Conservation (phyloP, 2,888 invertebrate species). For the Volucella inanis region DNA sequence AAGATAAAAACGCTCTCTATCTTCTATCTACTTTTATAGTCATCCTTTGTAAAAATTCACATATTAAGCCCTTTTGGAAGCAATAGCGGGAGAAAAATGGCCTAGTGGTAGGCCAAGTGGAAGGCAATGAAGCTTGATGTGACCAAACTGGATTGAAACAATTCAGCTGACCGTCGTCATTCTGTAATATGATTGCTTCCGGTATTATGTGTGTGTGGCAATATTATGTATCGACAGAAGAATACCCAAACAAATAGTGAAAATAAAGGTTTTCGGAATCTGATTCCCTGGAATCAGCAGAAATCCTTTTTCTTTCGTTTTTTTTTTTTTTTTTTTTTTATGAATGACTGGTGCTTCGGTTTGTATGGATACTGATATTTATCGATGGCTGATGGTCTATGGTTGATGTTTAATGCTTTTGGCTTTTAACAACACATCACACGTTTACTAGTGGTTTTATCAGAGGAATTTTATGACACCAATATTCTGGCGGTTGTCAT, state of each 20-base stretch:
- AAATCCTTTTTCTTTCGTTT: slow-evolving; percentile 34
- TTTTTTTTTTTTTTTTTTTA: neutral
- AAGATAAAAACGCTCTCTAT: slow-evolving; percentile 42
- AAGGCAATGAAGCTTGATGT: slow-evolving; percentile 39
- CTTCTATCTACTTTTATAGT: slow-evolving; percentile 48
- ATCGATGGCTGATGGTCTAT: neutral
- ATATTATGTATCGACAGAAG: slow-evolving; percentile 22
- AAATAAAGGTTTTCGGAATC: neutral
- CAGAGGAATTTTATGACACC: slow-evolving; percentile 32
- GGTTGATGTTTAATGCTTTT: slow-evolving; percentile 5
- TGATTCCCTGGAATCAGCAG: slow-evolving; percentile 57
- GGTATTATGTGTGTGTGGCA: slow-evolving; percentile 38
- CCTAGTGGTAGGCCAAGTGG: slow-evolving; percentile 21
- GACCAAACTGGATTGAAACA: slow-evolving; percentile 36
- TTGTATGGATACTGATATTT: no score
- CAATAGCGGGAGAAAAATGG: slow-evolving; percentile 5
- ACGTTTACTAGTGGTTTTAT: slow-evolving; percentile 42
- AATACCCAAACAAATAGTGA: slow-evolving; percentile 26
- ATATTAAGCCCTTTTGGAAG: slow-evolving; percentile 36
- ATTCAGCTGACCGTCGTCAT: slow-evolving; percentile 61
- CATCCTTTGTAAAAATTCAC: slow-evolving; percentile 32
- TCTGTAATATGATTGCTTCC: slow-evolving; percentile 69
- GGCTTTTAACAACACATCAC: slow-evolving; percentile 48
- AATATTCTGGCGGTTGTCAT: slow-evolving; percentile 7
- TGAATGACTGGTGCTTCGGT: no score